phyloP scores from a whole-genome alignment of 2,113 vertebrate genomes.

The Pelecanoides urinatrix region DNA sequence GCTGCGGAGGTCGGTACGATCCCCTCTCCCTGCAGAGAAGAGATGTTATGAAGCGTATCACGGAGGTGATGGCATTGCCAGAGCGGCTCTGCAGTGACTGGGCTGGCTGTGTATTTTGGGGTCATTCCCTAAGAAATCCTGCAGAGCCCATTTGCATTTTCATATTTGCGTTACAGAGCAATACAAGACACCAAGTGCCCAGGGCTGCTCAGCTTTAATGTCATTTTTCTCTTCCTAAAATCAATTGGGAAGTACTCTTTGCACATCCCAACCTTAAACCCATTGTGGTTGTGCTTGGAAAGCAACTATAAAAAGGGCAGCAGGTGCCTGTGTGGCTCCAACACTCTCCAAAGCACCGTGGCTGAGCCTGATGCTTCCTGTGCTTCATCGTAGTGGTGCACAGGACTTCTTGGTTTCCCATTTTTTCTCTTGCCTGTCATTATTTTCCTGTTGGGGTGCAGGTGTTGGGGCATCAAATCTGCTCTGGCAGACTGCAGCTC shows the following conservation, averaged over 20 bases:
- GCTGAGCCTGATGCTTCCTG: background rate
- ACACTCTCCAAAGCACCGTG: background rate
- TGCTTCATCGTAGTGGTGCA: background rate
- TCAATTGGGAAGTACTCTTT: background rate
- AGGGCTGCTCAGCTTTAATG: background rate
- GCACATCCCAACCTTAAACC: background rate
- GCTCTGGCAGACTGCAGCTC: background rate
- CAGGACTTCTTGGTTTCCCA: background rate
- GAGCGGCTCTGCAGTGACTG: background rate
- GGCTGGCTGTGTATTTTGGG: background rate
- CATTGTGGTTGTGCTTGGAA: background rate
- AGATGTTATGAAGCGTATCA: accelerated
- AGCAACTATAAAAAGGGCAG: background rate
- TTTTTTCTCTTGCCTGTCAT: background rate
- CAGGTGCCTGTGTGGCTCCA: background rate
- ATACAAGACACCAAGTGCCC: background rate
- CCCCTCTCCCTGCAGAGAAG: background rate
- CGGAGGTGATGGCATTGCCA: background rate
- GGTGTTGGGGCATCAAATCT: background rate
- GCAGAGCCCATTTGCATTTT: background rate
- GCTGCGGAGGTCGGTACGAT: background rate
- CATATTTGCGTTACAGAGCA: accelerated
- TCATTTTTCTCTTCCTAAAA: background rate
- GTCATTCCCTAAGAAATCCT: background rate
- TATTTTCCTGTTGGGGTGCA: background rate